These are phyloP conservation scores for Baryphthengus martii DNA, from an alignment of 2,113 vertebrate genomes.

Conservation along the genomic window DNA sequence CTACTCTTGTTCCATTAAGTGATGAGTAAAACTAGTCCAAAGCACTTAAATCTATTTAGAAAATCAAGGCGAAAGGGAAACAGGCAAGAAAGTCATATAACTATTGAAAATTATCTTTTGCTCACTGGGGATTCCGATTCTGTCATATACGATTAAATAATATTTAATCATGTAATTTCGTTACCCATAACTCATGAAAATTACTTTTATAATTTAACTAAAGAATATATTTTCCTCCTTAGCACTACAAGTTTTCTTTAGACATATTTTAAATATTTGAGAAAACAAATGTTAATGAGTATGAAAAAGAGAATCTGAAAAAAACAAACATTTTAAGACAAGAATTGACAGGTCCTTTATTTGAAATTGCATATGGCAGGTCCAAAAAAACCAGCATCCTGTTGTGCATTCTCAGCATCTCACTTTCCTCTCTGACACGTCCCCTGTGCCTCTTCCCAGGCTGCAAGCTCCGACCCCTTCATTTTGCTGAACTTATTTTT, in stretches of 20 bases:
- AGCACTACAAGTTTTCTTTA: background rate
- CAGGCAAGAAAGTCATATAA: background rate
- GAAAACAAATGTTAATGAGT: background rate
- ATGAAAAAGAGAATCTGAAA: background rate
- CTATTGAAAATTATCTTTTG: background rate
- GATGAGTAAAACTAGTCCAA: constrained; percentile 25
- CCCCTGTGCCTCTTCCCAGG: background rate
- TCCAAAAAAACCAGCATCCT: background rate
- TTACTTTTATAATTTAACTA: constrained; percentile 22
- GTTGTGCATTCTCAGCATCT: background rate
- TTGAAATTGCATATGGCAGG: background rate
- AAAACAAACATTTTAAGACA: background rate
- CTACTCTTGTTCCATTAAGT: background rate
- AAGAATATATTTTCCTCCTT: background rate
- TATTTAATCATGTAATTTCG: constrained; percentile 50
- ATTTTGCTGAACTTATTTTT: background rate
- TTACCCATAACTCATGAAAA: constrained; percentile 53
- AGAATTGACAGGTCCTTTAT: background rate
- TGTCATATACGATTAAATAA: constrained; percentile 37
- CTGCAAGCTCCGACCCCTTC: background rate
- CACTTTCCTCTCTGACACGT: background rate
- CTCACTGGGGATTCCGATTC: background rate
- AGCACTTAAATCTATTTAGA: background rate
- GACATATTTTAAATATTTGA: background rate
- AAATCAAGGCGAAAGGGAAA: constrained; percentile 29